phyloP scores from a whole-genome alignment of 2,113 vertebrate species.

The Pseudorasbora parva region DNA sequence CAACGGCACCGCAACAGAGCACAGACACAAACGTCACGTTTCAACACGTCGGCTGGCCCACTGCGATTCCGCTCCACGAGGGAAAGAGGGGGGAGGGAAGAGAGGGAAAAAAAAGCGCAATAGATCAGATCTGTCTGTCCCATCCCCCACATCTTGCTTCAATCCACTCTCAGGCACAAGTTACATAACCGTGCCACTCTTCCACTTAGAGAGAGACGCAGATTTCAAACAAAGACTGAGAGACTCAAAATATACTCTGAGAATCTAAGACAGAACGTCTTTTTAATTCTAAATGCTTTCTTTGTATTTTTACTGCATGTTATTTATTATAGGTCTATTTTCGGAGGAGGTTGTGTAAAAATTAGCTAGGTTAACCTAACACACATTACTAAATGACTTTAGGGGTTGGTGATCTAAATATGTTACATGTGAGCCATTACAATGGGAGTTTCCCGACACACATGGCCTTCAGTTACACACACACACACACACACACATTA shows the following conservation, averaged over 20 bases:
- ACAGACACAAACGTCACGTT: slow-evolving; percentile 6
- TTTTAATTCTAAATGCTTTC: neutral
- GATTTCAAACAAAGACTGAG: slow-evolving; percentile 43
- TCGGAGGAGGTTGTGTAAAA: too few species aligned
- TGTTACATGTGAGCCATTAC: slow-evolving; percentile 28
- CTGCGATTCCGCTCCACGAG: slow-evolving; percentile 21
- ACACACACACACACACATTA: slow-evolving; percentile 25
- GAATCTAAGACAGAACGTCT: neutral
- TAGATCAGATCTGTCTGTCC: slow-evolving; percentile 34
- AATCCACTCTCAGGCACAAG: slow-evolving; percentile 60
- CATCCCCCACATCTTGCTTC: slow-evolving; percentile 58
- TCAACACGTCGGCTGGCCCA: slow-evolving; percentile 22
- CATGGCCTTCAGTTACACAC: slow-evolving; percentile 41
- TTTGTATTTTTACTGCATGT: neutral
- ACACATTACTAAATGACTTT: neutral
- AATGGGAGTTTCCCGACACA: slow-evolving; percentile 45
- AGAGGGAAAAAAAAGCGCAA: slow-evolving; percentile 16
- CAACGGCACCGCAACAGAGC: slow-evolving; percentile 34
- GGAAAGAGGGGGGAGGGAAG: neutral
- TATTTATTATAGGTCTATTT: neutral
- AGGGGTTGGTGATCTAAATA: slow-evolving; percentile 7
- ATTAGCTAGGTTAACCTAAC: neutral
- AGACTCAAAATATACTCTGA: neutral
- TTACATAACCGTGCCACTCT: slow-evolving; percentile 77
- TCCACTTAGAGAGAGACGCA: slow-evolving; percentile 46